A percentile compares a stretch with the other conserved stretches of the same genome.
Conservation (phyloP, 2,797 vertebrate genomes). For the Myotis pilosus region DNA sequence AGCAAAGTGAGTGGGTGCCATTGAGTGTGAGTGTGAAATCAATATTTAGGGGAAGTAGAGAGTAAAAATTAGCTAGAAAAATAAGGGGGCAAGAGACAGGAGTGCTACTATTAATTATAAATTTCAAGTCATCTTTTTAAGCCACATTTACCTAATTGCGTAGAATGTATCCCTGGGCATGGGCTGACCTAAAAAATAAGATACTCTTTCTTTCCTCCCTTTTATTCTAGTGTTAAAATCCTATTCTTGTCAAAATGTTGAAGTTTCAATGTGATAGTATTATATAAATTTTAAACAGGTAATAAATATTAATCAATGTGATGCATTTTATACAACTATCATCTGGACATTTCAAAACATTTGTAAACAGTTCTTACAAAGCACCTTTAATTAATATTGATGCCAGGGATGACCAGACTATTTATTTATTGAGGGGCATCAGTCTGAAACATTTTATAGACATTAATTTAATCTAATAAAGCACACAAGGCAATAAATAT, state of each 20-base stretch:
- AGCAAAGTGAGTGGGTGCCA: background rate
- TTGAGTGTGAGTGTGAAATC: background rate
- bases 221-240: conserved; percentile 36
- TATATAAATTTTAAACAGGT: conserved; percentile 62
- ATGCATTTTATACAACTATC: conserved; percentile 52
- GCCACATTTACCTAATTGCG: background rate
- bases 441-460: conserved; percentile 47
- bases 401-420: conserved; percentile 41
- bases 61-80: background rate
- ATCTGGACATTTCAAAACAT: conserved; percentile 60
- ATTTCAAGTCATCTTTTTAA: background rate
- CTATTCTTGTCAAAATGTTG: conserved; percentile 29
- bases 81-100: background rate
- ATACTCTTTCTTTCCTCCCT: background rate
- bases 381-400: conserved; percentile 57
- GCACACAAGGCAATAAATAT: conserved; percentile 36
- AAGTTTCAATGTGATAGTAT: conserved; percentile 41
- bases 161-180: background rate
- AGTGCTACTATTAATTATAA: background rate
- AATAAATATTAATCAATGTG: conserved; percentile 63
- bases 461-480: conserved; percentile 57
- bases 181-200: background rate
- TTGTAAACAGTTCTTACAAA: conserved; percentile 28
- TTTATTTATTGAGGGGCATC: conserved; percentile 51
- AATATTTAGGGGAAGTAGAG: background rate